These are phyloP conservation scores for Ceratotherium simum DNA, from an alignment of 2,113 vertebrate genomes.

Conservation along the genomic window DNA sequence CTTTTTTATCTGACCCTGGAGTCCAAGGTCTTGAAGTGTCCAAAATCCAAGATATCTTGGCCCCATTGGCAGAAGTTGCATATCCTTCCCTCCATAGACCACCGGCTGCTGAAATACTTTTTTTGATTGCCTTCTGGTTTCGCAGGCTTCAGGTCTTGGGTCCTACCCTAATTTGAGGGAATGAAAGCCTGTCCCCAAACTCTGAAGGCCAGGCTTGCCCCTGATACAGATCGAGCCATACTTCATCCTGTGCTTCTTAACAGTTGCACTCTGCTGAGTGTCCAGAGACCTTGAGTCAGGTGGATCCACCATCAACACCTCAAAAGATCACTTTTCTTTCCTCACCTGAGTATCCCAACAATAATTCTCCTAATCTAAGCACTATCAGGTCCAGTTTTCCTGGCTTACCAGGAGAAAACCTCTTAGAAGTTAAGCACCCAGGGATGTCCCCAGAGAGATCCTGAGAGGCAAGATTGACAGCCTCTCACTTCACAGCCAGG, in stretches of 20 bases:
- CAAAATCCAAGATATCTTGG: neutral
- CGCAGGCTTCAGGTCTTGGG: neutral
- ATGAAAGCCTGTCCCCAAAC: neutral
- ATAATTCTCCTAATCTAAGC: neutral
- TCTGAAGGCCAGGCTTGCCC: neutral
- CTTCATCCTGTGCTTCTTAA: neutral
- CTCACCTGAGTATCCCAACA: neutral
- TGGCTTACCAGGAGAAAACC: conserved; percentile 19
- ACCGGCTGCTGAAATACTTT: neutral
- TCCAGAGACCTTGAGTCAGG: neutral
- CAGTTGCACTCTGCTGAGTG: neutral
- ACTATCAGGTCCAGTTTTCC: neutral
- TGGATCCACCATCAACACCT: neutral
- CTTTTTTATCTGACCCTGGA: neutral
- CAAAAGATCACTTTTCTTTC: conserved; percentile 7
- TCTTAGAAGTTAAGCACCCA: neutral
- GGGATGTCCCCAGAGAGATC: neutral
- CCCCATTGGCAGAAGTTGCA: neutral
- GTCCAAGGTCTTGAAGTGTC: neutral
- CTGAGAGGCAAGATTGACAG: neutral
- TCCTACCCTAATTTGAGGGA: neutral
- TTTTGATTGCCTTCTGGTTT: neutral
- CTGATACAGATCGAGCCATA: neutral
- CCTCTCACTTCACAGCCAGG: neutral
- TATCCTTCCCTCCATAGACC: neutral